Conservation (phyloP, 2,888 invertebrate genomes). For the Bimastos eiseni region DNA sequence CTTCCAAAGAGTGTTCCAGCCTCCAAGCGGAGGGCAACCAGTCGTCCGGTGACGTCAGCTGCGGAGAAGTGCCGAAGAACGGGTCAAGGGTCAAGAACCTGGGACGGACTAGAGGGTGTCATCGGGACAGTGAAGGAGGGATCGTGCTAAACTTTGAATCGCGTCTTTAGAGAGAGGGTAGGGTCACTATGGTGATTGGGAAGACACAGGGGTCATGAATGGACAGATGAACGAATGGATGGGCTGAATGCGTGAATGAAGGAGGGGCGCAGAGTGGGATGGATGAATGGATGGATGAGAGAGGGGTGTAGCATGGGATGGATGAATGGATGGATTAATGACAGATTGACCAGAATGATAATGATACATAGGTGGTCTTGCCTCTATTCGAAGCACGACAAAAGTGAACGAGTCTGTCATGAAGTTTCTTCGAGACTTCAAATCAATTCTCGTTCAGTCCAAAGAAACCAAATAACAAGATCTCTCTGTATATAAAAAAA, state of each 20-base stretch:
- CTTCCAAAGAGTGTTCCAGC: neutral
- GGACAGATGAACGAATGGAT: neutral
- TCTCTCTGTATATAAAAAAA: neutral
- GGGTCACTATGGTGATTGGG: neutral
- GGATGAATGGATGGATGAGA: neutral
- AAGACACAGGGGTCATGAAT: neutral
- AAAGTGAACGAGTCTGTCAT: neutral
- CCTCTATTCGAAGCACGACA: neutral
- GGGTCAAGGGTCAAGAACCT: neutral
- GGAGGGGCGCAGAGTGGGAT: no score
- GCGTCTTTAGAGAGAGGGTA: neutral
- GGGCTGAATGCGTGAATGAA: neutral
- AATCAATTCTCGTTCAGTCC: neutral
- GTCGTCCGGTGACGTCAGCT: neutral
- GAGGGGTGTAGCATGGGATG: no score
- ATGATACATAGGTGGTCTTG: no score
- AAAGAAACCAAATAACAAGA: neutral
- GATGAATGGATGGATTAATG: neutral
- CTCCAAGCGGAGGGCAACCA: neutral
- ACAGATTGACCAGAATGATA: no score
- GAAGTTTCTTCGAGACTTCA: neutral
- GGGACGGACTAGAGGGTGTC: neutral
- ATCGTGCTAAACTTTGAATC: neutral
- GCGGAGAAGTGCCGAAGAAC: neutral
- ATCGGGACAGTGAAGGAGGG: neutral